Percentiles rank a stretch among this genome's conserved stretches.
Evolutionary conservation across 2,113 vertebrate genomes (phyloP).

Genomic region (Falco punctatus): DNA sequence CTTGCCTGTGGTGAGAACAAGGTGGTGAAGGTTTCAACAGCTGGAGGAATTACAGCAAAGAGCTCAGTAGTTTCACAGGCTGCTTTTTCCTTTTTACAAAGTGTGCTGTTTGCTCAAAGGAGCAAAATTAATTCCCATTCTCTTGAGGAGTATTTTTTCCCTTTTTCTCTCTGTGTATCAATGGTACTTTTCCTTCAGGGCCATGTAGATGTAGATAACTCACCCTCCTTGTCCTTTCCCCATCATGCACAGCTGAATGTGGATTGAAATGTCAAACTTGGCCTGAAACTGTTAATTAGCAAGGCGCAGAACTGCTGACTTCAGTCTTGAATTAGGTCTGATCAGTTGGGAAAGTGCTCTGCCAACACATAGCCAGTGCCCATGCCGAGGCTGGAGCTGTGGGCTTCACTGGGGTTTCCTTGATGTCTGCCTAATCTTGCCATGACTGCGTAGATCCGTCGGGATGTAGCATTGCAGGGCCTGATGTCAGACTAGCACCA

Average conservation of each 20-base stretch:
- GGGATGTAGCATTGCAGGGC: not conserved
- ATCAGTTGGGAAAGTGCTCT: not conserved
- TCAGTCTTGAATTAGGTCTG: not conserved
- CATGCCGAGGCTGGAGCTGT: not conserved
- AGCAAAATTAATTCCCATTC: not conserved
- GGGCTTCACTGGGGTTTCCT: not conserved
- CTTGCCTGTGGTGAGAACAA: not conserved
- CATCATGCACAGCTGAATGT: not conserved
- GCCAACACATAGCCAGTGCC: not conserved
- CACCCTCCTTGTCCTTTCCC: not conserved
- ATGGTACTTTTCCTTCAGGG: not conserved
- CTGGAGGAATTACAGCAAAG: not conserved
- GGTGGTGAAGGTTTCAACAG: not conserved
- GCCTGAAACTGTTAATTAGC: not conserved
- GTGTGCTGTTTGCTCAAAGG: not conserved
- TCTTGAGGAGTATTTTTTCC: not conserved
- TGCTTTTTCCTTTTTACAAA: not conserved
- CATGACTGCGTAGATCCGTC: fast-evolving
- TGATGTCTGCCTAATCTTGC: not conserved
- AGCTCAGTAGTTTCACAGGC: not conserved
- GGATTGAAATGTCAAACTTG: not conserved
- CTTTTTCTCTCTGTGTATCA: not conserved
- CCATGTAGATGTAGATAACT: not conserved
- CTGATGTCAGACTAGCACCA: not conserved
- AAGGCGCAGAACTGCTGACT: not conserved